Base-by-base conservation (phyloP, 2,113 vertebrate genomes). In the Neogale vison region DNA sequence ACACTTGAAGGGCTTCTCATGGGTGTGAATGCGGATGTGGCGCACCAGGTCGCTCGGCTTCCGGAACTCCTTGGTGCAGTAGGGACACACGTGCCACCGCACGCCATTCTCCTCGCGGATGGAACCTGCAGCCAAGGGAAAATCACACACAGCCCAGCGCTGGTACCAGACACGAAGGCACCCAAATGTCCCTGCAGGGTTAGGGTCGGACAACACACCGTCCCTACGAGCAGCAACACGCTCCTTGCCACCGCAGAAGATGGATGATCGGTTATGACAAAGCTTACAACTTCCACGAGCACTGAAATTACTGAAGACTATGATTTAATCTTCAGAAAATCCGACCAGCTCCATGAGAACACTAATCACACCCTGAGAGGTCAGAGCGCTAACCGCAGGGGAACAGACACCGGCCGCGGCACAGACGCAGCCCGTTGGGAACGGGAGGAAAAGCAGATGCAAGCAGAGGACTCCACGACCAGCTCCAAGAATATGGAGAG, bases 1-100 rank as follows among this genome's bases (percentile, higher is more conserved):
- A 98, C 99, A 99, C 98, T 99, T 99, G 98, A 99, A 99, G 8
- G 99, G 99, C 98, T 99, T 99, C 98, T 99, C 99, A 0, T 99
- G 99, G 10, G 99, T 99, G 98, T 99, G 99, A 94, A 99, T 99
- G 96, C 99, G 99, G 96, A 99, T 99, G 97, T 99, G 99, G 1
- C 99, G 99, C 45, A 99, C 99, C 4, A 99, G 99, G 97, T 99
- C 99, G 1, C 99, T 99, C 34, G 99, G 99, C 96, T 99, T 99
- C 97, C 99, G 99, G 98, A 99, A 99, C 98, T 99, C 99, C 97
- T 99, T 99, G 89, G 99, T 98, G 98, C 99, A 99, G 90, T 99
- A 99, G 0, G 99, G 99, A 96, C 99, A 99, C 98, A 99, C 99
- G 0, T 99, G 99, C 99, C 99, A 99, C 52, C 99, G 99, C 17